These are phyloP conservation scores for Mesitornis unicolor DNA, from an alignment of 2,113 vertebrate genomes.

Conservation along the genomic window DNA sequence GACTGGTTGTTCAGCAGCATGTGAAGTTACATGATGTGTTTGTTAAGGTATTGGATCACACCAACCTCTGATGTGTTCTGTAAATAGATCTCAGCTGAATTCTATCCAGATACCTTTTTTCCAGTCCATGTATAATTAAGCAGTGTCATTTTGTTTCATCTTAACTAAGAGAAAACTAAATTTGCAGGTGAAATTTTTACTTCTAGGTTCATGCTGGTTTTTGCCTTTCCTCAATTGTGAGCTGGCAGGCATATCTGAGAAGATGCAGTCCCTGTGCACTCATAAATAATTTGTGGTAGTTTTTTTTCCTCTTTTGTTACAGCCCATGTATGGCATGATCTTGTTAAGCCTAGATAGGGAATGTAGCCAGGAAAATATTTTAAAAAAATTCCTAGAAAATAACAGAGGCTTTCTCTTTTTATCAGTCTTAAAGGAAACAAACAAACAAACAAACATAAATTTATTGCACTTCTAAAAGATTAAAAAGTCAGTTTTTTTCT, in stretches of 20 bases:
- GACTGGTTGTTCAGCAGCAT: background rate
- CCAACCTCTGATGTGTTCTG: background rate
- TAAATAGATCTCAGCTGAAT: background rate
- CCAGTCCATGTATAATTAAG: background rate
- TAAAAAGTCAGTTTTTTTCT: background rate
- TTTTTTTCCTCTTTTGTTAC: background rate
- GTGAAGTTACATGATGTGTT: background rate
- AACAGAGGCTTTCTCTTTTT: background rate
- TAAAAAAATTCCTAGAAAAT: background rate
- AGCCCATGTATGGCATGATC: background rate
- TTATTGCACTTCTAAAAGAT: background rate
- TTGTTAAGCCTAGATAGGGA: background rate
- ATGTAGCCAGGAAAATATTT: background rate
- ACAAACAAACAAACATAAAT: background rate
- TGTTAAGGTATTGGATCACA: background rate
- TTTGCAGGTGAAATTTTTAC: background rate
- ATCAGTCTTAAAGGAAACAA: background rate
- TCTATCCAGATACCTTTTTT: background rate
- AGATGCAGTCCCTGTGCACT: background rate
- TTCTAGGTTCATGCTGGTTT: background rate
- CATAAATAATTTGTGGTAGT: background rate
- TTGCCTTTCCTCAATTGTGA: background rate
- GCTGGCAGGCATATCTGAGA: background rate
- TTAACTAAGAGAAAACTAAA: background rate
- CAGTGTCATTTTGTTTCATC: background rate